Evolutionary conservation across 2,888 invertebrate genomes (phyloP).

Genomic region (Labia minor): DNA sequence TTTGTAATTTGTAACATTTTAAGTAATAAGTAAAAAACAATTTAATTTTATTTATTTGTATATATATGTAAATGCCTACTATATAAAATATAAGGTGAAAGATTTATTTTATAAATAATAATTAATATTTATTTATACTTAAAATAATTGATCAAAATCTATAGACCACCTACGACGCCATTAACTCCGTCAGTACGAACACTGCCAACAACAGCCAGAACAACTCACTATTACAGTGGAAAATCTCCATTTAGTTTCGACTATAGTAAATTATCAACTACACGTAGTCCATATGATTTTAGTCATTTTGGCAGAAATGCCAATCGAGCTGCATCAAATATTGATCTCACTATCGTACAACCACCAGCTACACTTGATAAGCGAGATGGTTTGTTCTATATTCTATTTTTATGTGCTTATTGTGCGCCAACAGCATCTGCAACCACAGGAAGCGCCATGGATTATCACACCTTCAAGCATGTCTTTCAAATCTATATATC

Average conservation of each 20-base stretch:
- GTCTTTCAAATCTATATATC: no score
- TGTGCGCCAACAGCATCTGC: no score
- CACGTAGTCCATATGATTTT: conserved; percentile 44
- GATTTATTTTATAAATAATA: no score
- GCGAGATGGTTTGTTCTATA: neutral
- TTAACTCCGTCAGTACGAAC: conserved; percentile 16
- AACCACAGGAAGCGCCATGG: no score
- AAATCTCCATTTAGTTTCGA: neutral
- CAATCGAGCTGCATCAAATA: neutral
- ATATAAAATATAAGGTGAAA: no score
- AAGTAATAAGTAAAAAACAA: no score
- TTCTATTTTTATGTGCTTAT: no score
- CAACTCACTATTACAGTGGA: neutral
- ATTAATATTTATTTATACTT: no score
- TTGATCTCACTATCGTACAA: neutral
- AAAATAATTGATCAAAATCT: neutral
- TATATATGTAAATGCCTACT: no score
- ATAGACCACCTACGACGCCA: neutral
- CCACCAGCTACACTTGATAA: neutral
- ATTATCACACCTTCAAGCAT: no score
- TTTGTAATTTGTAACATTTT: no score
- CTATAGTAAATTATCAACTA: conserved; percentile 34
- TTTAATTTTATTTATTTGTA: no score
- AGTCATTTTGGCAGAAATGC: conserved; percentile 34
- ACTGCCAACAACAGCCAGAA: conserved; percentile 21